Evolutionary conservation across 1,140 invertebrate genomes (phyloP).

Genomic region (Saccostrea cuccullata): DNA sequence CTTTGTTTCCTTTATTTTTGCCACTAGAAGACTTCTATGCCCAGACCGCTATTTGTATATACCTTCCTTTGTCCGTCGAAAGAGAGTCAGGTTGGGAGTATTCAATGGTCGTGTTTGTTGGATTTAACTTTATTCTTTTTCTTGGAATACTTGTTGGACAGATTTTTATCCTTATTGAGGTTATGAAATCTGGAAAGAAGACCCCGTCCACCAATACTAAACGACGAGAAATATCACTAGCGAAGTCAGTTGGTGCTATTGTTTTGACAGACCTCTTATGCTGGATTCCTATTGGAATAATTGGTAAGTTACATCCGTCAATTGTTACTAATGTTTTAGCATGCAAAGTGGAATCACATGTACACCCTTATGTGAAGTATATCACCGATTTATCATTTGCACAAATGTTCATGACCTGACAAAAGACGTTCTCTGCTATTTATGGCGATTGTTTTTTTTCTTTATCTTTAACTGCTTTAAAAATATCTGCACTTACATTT

Average conservation of each 20-base stretch:
- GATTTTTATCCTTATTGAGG: constrained; percentile 52
- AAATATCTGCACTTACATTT: too few species aligned
- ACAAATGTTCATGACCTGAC: too few species aligned
- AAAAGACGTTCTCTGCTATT: too few species aligned
- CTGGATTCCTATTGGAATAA: constrained; percentile 61
- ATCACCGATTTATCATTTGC: too few species aligned
- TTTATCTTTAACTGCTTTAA: too few species aligned
- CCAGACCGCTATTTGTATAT: background rate
- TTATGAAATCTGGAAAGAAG: background rate
- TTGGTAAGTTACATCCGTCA: constrained; percentile 46
- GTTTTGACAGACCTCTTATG: constrained; percentile 61
- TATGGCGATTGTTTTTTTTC: too few species aligned
- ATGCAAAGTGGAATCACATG: too few species aligned
- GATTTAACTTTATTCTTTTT: constrained; percentile 60
- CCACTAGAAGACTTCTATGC: background rate
- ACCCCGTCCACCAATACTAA: background rate
- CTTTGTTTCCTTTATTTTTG: background rate
- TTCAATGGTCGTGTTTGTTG: constrained; percentile 56
- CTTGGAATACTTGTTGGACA: constrained; percentile 59
- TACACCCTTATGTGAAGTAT: too few species aligned
- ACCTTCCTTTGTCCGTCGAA: background rate
- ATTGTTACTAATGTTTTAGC: background rate
- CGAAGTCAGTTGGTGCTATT: constrained; percentile 53
- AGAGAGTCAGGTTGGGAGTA: constrained; percentile 53
- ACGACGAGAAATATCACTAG: constrained; percentile 50